Conservation (phyloP, 1,140 invertebrate species). For the Drosophila navojoa region DNA sequence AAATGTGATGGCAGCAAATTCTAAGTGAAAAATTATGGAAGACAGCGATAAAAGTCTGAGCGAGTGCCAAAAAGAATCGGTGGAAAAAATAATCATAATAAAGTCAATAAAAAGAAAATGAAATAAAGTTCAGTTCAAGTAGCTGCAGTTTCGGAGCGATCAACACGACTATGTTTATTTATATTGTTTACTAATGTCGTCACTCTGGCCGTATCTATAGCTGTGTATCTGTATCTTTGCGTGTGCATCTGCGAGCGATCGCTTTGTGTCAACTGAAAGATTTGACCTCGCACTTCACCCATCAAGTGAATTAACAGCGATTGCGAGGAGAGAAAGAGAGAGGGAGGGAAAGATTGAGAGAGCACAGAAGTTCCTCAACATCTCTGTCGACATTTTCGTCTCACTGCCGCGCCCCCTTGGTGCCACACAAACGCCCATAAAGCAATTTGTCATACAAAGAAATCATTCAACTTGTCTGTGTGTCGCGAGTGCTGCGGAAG, state of each 20-base stretch:
- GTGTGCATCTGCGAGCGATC: constrained; percentile 51
- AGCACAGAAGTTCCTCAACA: constrained; percentile 31
- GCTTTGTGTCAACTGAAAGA: constrained; percentile 70
- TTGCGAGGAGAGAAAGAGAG: not conserved
- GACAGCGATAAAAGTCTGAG: constrained; percentile 27
- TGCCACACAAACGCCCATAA: no score
- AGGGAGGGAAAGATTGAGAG: no score
- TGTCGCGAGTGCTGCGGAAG: constrained; percentile 48
- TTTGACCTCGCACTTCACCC: constrained; percentile 82
- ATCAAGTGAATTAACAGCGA: constrained; percentile 74
- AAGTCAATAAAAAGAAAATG: constrained; percentile 17
- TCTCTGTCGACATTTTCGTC: constrained; percentile 2
- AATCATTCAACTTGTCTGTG: constrained; percentile 60
- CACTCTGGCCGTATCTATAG: constrained; percentile 15
- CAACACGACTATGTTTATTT: constrained; percentile 22
- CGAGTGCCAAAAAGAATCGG: constrained; percentile 38
- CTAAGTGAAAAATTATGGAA: constrained; percentile 47
- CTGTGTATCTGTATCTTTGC: constrained; percentile 22
- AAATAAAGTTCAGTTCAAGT: constrained; percentile 38
- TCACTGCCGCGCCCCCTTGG: constrained; percentile 12
- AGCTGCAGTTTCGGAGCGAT: constrained; percentile 7
- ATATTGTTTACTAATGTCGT: constrained; percentile 51
- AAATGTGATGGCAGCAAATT: constrained; percentile 10
- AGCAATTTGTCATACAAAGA: constrained; percentile 78
- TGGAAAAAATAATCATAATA: constrained; percentile 7